Percentiles rank a stretch among this genome's conserved stretches.
Evolutionary conservation across 2,797 vertebrate species (phyloP).

Genomic region (Eleutherodactylus coqui): DNA sequence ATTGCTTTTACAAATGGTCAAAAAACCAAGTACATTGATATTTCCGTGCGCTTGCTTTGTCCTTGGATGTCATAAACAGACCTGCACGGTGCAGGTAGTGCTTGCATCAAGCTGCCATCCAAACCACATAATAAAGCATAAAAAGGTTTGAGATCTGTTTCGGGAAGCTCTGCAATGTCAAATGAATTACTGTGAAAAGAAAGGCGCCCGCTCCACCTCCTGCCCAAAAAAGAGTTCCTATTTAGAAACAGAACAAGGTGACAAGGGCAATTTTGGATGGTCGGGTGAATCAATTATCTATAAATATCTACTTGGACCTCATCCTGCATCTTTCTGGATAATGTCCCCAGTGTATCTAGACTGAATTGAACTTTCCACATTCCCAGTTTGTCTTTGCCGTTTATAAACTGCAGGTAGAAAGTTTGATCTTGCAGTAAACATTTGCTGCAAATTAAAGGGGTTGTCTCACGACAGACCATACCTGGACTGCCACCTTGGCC

Average conservation of each 20-base stretch:
- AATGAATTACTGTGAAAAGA: neutral
- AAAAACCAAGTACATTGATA: neutral
- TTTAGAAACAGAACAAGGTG: neutral
- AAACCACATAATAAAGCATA: slow-evolving; percentile 23
- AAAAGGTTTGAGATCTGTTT: neutral
- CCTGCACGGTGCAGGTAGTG: neutral
- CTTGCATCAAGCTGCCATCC: neutral
- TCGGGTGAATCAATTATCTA: neutral
- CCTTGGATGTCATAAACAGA: slow-evolving; percentile 15
- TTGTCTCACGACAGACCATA: too few relatives aligned
- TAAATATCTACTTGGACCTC: neutral
- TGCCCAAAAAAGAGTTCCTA: neutral
- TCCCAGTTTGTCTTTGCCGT: neutral
- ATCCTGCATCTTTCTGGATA: neutral
- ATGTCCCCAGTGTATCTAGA: neutral
- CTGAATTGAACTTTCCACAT: neutral
- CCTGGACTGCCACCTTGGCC: too few relatives aligned
- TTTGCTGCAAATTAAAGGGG: neutral
- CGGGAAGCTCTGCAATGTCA: neutral
- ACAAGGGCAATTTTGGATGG: neutral
- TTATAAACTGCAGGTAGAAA: neutral
- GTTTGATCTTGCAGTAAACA: neutral
- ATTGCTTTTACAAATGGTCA: neutral
- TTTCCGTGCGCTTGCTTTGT: neutral
- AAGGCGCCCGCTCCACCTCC: neutral